Percentiles rank a stretch among this genome's conserved stretches.
phyloP scores from a whole-genome alignment of 2,113 vertebrate species.

The Notothenia rossii region DNA sequence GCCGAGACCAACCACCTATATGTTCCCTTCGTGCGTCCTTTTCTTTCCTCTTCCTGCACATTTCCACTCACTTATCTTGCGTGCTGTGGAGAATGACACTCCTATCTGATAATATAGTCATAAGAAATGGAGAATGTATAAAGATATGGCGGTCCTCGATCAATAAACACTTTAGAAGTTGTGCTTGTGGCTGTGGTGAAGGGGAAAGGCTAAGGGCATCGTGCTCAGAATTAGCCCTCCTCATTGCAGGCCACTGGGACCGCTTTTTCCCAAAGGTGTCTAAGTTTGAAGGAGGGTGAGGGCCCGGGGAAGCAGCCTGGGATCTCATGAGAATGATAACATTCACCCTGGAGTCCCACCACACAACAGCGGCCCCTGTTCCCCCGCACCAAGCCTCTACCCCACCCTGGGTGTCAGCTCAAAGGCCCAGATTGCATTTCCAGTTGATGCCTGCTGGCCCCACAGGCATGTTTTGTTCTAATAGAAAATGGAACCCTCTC shows the following conservation, averaged over 20 bases:
- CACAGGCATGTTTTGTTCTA: constrained; percentile 80
- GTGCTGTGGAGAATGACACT: constrained; percentile 18
- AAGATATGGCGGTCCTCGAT: constrained; percentile 9
- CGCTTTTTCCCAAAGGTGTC: constrained; percentile 53
- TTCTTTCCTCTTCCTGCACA: constrained; percentile 52
- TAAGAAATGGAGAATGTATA: constrained; percentile 15
- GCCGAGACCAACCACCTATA: constrained; percentile 74
- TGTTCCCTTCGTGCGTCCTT: constrained; percentile 59
- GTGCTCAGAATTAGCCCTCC: constrained; percentile 50
- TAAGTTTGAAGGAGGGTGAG: constrained; percentile 47
- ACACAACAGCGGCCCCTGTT: constrained; percentile 51
- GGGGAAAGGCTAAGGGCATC: constrained; percentile 22
- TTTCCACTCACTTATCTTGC: constrained; percentile 47
- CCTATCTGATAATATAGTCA: constrained; percentile 42
- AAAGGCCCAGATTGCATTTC: constrained; percentile 79
- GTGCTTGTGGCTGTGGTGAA: constrained; percentile 19
- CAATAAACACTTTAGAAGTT: constrained; percentile 29
- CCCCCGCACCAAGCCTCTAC: constrained; percentile 48
- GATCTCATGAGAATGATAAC: constrained; percentile 76
- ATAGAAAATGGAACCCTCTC: constrained; percentile 76
- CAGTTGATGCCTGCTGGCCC: constrained; percentile 74
- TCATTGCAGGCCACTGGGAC: constrained; percentile 52
- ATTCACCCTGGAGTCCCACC: constrained; percentile 64
- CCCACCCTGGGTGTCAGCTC: constrained; percentile 70
- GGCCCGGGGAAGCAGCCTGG: constrained; percentile 49